These are phyloP conservation scores for Anorthoa munda DNA, from an alignment of 2,888 invertebrate genomes.

Conservation along the genomic window DNA sequence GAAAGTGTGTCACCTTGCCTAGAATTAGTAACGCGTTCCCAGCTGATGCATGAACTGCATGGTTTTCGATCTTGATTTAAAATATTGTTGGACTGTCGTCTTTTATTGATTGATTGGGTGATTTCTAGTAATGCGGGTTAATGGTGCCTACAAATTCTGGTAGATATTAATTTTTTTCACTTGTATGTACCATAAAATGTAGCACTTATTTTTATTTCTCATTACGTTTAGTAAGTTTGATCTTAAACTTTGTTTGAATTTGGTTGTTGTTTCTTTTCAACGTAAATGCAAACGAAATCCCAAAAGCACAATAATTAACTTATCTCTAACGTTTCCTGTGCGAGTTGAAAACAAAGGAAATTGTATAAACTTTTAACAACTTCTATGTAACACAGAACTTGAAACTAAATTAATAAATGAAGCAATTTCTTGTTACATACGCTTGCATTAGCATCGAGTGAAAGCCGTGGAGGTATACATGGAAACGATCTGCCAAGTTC, in stretches of 20 bases:
- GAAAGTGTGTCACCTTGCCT: conserved; percentile 89
- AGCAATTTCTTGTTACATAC: conserved; percentile 67
- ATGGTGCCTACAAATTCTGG: conserved; percentile 3
- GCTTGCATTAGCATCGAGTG: conserved; percentile 62
- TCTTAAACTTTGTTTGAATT: background rate
- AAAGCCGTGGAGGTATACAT: conserved; percentile 67
- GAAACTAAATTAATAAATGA: conserved; percentile 55
- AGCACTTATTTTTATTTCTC: no score
- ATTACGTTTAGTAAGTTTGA: no score
- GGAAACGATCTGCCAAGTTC: conserved; percentile 73
- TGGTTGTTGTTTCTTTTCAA: background rate
- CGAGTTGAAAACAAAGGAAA: conserved; percentile 18
- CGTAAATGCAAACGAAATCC: background rate
- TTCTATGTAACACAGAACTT: conserved; percentile 5
- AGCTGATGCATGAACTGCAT: conserved; percentile 77
- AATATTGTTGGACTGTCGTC: conserved; percentile 62
- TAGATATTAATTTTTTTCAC: conserved; percentile 9
- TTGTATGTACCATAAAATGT: background rate
- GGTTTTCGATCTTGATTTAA: conserved; percentile 73
- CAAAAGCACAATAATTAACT: background rate
- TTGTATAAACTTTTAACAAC: conserved; percentile 10
- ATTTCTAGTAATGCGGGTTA: conserved; percentile 38
- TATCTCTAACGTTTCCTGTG: background rate
- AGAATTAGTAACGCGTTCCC: conserved; percentile 85
- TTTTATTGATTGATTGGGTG: conserved; percentile 72